These are phyloP conservation scores for Mus caroli DNA, from an alignment of 2,797 vertebrate species.

Conservation along the genomic window DNA sequence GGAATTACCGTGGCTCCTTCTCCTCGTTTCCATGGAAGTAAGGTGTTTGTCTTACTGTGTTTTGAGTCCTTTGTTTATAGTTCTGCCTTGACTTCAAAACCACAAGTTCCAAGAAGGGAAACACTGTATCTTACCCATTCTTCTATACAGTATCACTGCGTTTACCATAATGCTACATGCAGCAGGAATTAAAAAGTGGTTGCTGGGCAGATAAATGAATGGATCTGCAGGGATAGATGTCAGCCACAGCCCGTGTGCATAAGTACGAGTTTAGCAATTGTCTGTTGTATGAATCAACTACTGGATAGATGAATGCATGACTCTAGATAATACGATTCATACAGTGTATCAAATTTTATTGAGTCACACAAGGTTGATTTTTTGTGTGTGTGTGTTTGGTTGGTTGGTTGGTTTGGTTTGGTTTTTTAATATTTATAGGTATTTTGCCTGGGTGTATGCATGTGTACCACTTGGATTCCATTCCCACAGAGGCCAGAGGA, in stretches of 20 bases:
- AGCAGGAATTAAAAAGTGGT: neutral
- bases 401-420: neutral
- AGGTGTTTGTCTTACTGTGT: neutral
- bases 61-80: slow-evolving; percentile 4
- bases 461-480: neutral
- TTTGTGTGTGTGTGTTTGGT: too few species aligned
- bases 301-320: neutral
- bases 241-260: neutral
- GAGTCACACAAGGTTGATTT: neutral
- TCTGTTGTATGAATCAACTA: neutral
- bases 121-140: neutral
- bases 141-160: neutral
- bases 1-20: neutral
- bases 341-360: neutral
- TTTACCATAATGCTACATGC: neutral
- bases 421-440: neutral
- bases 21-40: neutral
- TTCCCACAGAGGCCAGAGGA: neutral
- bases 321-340: neutral
- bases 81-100: neutral
- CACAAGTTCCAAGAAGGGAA: slow-evolving; percentile 34
- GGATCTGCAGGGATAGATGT: neutral
- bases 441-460: neutral
- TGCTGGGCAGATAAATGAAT: neutral
- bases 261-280: neutral